Base-by-base conservation (phyloP, 2,113 vertebrate genomes). In the Cynoglossus semilaevis region DNA sequence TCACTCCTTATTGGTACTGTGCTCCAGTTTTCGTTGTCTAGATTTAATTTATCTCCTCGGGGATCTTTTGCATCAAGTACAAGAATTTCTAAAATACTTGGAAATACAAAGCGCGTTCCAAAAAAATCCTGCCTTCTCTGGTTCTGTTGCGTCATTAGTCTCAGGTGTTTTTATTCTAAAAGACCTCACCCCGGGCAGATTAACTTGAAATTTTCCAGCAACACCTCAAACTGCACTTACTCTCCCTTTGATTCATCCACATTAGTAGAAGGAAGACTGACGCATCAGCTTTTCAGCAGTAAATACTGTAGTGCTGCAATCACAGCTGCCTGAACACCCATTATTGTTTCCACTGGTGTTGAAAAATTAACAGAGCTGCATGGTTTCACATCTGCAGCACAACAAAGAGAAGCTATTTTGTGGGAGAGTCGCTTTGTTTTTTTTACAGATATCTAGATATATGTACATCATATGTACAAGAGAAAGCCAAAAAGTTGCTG, bases 231-330 rank as follows among this genome's bases (percentile, higher is more conserved):
- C 54, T 1, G 8, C 57, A 62, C 22, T 13, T 42, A 19, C 51
- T 22, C 41, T 47, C 34, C 22, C 22, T 29, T 65, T 14, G 46
- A 51, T 67, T 76, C 55, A 38, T 60, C 68, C 13, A 19, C 44
- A 37, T 59, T 52, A 18, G 58, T 35, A 47, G 41, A 41, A 74
- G 70, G 61, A 52, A 80, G 74, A 67, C 50, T 80, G 82, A 79
- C 76, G 66, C 74, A 72, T 82, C 22, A 73, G 58, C 77, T 71
- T 77, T 82, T 84, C 47, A 70, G 38, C 67, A 74, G 67, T 44
- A 22, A 50, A 61, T n/a, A 43, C 52, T 16, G 44, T 52, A 11
- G 61, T 43, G 69, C 45, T 15, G 53, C 36, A 10, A 8, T 70
- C 70, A 70, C 71, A 58, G 79, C 59, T 66, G 41, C 40, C 60